Conservation (phyloP, 2,888 invertebrate genomes). For the Taenaris catops region DNA sequence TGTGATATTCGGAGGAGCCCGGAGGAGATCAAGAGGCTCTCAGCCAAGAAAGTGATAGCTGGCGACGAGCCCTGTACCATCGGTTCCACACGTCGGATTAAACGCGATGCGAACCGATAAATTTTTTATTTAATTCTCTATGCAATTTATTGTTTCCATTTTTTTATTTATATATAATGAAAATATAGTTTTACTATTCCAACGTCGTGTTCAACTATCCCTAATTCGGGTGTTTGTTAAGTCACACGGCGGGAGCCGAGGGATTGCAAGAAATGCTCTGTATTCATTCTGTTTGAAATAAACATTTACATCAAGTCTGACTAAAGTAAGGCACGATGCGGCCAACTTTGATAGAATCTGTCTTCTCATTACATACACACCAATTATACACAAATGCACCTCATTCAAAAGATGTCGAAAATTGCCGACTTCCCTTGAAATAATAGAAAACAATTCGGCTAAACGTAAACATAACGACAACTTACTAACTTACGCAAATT, state of each 20-base stretch:
- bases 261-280: slow-evolving; percentile 55
- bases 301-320: slow-evolving; percentile 62
- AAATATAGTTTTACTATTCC: slow-evolving; percentile 75
- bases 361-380: too few relatives aligned
- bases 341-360: too few relatives aligned
- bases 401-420: too few relatives aligned
- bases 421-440: too few relatives aligned
- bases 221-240: slow-evolving; percentile 25
- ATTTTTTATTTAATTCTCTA: slow-evolving; percentile 59
- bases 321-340: slow-evolving; percentile 44
- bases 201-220: slow-evolving; percentile 56
- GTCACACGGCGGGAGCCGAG: slow-evolving; percentile 25
- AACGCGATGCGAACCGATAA: slow-evolving; percentile 57
- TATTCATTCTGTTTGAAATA: slow-evolving; percentile 64
- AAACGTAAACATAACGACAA: too few relatives aligned
- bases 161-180: slow-evolving; percentile 75
- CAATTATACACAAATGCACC: too few relatives aligned
- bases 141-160: slow-evolving; percentile 77
- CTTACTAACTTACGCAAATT: too few relatives aligned
- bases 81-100: slow-evolving; percentile 51
- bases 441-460: too few relatives aligned
- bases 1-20: too few relatives aligned
- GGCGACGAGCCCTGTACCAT: slow-evolving; percentile 94
- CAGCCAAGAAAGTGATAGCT: slow-evolving; percentile 91
- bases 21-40: slow-evolving; percentile 96